A percentile compares a stretch with the other conserved stretches of the same genome.
phyloP scores from a whole-genome alignment of 2,113 vertebrate genomes.

The Scophthalmus maximus region DNA sequence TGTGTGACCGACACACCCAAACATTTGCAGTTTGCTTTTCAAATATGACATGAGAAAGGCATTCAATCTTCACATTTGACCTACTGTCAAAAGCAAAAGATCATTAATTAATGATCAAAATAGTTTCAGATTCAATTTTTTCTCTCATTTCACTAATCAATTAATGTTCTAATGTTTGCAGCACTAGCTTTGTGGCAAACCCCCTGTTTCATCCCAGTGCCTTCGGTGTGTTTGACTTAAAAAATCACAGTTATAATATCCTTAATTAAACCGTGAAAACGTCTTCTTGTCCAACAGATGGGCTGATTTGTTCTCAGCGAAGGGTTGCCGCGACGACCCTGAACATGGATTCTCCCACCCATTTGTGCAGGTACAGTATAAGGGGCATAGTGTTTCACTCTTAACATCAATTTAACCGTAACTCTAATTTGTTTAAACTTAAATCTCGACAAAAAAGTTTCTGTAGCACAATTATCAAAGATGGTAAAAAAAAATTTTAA shows the following conservation, averaged over 20 bases:
- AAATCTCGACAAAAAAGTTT: background rate
- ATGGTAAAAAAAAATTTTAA: no score
- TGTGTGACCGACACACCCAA: no score
- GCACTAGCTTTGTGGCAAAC: background rate
- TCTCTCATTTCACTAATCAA: background rate
- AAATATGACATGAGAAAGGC: no score
- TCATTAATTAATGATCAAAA: no score
- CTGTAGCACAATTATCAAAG: background rate
- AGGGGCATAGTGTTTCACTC: background rate
- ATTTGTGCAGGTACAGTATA: constrained; percentile 88
- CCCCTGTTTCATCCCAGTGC: no score
- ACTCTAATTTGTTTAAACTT: no score
- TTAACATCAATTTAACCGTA: background rate
- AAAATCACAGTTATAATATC: background rate
- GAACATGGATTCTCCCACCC: constrained; percentile 89
- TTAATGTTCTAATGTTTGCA: background rate
- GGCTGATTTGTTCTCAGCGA: constrained; percentile 88
- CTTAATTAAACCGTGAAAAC: background rate
- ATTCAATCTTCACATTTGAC: no score
- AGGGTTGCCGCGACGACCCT: constrained; percentile 79
- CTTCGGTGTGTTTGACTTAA: background rate
- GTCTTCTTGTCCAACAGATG: constrained; percentile 81
- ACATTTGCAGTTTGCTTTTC: no score
- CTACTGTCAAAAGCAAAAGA: no score
- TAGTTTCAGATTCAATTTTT: no score